Conservation (phyloP, 2,888 invertebrate genomes). For the Sinodicranocentrus sp. region DNA sequence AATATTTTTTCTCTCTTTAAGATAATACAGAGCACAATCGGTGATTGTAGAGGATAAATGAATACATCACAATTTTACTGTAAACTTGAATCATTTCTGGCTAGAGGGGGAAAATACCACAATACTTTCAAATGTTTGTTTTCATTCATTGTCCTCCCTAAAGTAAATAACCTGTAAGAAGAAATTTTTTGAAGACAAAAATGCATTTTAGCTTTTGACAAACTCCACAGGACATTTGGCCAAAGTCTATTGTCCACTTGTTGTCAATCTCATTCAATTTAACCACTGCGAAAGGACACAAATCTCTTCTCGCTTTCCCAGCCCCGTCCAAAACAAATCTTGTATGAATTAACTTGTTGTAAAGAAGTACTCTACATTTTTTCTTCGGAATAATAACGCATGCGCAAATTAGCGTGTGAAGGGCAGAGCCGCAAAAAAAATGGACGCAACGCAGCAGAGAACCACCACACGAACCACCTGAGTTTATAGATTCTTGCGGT, state of each 20-base stretch:
- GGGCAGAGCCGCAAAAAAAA: not conserved
- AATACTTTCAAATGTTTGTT: too few relatives aligned
- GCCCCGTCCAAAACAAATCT: not conserved
- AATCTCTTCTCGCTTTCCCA: not conserved
- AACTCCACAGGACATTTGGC: not conserved
- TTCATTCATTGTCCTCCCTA: too few relatives aligned
- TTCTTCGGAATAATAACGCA: too few relatives aligned
- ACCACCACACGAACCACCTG: not conserved
- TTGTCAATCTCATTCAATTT: not conserved
- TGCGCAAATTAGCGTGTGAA: constrained; percentile 1
- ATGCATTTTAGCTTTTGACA: not conserved
- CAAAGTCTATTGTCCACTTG: not conserved
- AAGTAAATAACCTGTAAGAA: too few relatives aligned
- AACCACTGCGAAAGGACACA: not conserved
- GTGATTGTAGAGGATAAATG: not conserved
- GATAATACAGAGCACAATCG: not conserved
- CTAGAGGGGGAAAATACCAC: too few relatives aligned
- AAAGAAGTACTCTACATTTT: too few relatives aligned
- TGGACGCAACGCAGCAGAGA: not conserved
- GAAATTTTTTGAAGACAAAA: too few relatives aligned
- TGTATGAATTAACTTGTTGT: too few relatives aligned
- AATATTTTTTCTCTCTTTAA: not conserved
- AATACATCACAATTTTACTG: too few relatives aligned
- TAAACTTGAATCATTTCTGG: too few relatives aligned
- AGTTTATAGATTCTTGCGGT: not conserved